A percentile compares a stretch with the other conserved stretches of the same genome.
Conservation (phyloP, 2,888 invertebrate species). For the Drosophila barbarae region DNA sequence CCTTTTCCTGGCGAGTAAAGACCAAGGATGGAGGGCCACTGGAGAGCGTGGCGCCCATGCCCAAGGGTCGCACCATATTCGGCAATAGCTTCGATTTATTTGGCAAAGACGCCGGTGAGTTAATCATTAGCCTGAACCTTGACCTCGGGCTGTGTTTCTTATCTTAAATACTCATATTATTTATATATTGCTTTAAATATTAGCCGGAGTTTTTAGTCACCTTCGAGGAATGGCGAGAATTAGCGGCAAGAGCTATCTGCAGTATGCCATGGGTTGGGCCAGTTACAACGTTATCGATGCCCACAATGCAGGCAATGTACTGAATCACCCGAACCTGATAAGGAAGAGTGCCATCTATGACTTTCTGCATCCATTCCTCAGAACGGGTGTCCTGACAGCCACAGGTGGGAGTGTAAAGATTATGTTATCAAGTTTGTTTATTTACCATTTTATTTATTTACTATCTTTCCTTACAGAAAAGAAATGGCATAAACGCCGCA, state of each 20-base stretch:
- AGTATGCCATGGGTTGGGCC: slow-evolving; percentile 56
- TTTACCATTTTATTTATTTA: too few relatives aligned
- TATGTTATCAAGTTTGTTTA: too few relatives aligned
- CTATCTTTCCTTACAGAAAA: too few relatives aligned
- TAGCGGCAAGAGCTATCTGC: slow-evolving; percentile 48
- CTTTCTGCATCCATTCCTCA: slow-evolving; percentile 66
- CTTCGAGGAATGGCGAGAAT: slow-evolving; percentile 20
- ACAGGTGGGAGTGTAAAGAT: slow-evolving; percentile 38
- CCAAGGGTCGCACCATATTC: slow-evolving; percentile 62
- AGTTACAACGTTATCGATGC: slow-evolving; percentile 64
- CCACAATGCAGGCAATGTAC: slow-evolving; percentile 58
- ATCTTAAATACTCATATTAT: neutral
- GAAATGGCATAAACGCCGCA: slow-evolving; percentile 70
- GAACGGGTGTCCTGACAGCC: slow-evolving; percentile 64
- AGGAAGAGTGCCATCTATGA: slow-evolving; percentile 64
- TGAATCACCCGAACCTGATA: slow-evolving; percentile 64
- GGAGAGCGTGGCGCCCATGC: slow-evolving; percentile 51
- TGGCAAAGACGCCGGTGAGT: slow-evolving; percentile 42
- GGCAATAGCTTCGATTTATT: slow-evolving; percentile 71
- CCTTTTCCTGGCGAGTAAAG: slow-evolving; percentile 54
- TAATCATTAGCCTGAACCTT: neutral
- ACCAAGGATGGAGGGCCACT: slow-evolving; percentile 67
- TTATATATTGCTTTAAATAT: neutral
- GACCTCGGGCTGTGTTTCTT: neutral
- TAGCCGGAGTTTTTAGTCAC: slow-evolving; percentile 57